phyloP scores from a whole-genome alignment of 23 tunicate genomes.

The Ciona savignyi region DNA sequence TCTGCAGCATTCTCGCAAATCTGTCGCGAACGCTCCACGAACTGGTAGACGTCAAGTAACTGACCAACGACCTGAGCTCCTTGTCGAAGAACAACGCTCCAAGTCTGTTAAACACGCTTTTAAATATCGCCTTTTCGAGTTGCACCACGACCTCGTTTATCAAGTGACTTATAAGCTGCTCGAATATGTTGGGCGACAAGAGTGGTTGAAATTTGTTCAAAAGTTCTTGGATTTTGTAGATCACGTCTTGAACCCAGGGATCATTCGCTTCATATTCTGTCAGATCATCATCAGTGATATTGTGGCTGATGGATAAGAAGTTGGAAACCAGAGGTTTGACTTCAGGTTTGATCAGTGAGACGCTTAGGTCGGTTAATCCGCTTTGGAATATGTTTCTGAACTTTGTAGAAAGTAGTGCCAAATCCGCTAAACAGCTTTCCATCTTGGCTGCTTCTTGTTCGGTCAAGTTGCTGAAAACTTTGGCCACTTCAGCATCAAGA shows the following conservation, averaged over 20 bases:
- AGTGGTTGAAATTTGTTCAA: constrained; percentile 63
- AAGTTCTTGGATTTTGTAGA: constrained; percentile 49
- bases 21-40: constrained; percentile 90
- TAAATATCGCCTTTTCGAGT: constrained; percentile 78
- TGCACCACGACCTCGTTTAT: constrained; percentile 74
- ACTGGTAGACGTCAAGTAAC: constrained; percentile 68
- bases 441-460: constrained; percentile 65
- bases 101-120: constrained; percentile 75
- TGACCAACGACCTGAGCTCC: constrained; percentile 79
- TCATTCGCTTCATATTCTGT: constrained; percentile 85
- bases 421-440: constrained; percentile 66
- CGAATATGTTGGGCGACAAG: constrained; percentile 51
- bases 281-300: constrained; percentile 63
- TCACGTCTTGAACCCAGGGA: constrained; percentile 87
- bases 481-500: constrained; percentile 70
- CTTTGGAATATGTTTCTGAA: constrained; percentile 48
- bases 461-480: constrained; percentile 43
- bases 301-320: constrained; percentile 75
- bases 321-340: constrained; percentile 72
- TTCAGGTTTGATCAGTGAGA: constrained; percentile 66
- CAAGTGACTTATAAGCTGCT: constrained; percentile 62
- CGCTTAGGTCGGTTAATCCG: constrained; percentile 63
- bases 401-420: constrained; percentile 47
- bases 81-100: constrained; percentile 95
- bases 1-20: constrained; percentile 74